These are phyloP conservation scores for Characodon lateralis DNA, from an alignment of 2,797 vertebrate species.

Conservation along the genomic window DNA sequence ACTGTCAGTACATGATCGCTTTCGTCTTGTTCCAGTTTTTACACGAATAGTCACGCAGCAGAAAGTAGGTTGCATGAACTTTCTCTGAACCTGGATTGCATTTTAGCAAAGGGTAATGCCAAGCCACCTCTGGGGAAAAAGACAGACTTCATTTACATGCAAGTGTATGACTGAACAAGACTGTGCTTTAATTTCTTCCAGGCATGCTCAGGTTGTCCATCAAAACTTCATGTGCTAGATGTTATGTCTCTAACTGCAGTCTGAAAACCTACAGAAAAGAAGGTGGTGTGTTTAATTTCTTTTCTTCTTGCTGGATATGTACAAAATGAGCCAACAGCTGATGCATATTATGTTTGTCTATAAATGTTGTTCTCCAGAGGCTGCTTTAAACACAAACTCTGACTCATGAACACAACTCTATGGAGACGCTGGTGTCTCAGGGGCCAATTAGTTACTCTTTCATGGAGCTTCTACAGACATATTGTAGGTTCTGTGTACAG, in stretches of 20 bases:
- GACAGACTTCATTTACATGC: constrained; percentile 49
- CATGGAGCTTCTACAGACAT: constrained; percentile 17
- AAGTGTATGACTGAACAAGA: constrained; percentile 27
- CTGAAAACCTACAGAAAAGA: neutral
- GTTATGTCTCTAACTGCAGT: constrained; percentile 12
- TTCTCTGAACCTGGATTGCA: constrained; percentile 49
- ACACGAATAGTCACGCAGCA: constrained; percentile 4
- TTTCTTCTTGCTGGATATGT: constrained; percentile 1
- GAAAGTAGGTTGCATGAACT: constrained; percentile 42
- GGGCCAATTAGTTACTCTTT: constrained; percentile 35
- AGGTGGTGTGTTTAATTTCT: neutral
- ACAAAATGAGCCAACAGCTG: constrained; percentile 23
- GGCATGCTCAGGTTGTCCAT: neutral
- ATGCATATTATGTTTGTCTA: constrained; percentile 33
- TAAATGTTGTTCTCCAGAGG: constrained; percentile 18
- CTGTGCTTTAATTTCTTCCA: constrained; percentile 31
- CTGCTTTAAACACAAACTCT: constrained; percentile 22
- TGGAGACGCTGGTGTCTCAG: constrained; percentile 22
- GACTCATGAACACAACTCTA: constrained; percentile 24
- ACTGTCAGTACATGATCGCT: constrained; percentile 5
- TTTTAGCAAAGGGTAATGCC: constrained; percentile 47
- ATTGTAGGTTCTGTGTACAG: constrained; percentile 27
- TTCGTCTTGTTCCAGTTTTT: constrained; percentile 7
- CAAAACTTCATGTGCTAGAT: neutral
- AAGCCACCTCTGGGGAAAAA: constrained; percentile 31